Base-by-base conservation (phyloP, 1,140 invertebrate genomes). In the Atta texana region DNA sequence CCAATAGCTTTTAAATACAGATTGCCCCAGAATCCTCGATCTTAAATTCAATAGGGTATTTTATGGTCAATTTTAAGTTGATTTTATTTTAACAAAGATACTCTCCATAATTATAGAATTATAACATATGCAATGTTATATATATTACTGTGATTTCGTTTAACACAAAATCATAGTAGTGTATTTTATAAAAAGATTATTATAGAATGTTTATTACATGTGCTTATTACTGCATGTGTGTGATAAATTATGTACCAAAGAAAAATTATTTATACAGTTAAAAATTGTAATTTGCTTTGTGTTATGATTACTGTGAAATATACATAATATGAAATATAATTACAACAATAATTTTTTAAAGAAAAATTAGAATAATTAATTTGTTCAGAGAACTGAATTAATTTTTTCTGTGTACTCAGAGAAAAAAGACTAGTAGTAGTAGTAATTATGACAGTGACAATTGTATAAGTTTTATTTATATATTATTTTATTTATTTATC, bases 21-120 rank as follows among this genome's bases (percentile, higher is more conserved):
- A n/a, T n/a, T 14, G 21, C 5, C 7, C 51, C 49, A 71, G 49
- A 81, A 71, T 55, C 49, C 21, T 16, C 77, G 64, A 74, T 84
- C 18, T 21, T 63, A 34, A 74, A 21, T 51, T 39, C 57, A 74
- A 61, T 44, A 39, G 18, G 10, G 21, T 12, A 49, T 34, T 82
- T 2, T 49, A 49, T 18, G 2, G 24, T n/a, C 49, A 1, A 51
- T 74, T 34, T 49, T 5, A 1, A 49, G 4, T n/a, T 34, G 31
- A 61, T 55, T 61, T 49, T 51, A n/a, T 34, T 18, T 8, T 18
- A 2, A 63, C 3, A n/a, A 3, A 57, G 24, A 72, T 34, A 10
- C 21, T 8, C 34, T 8, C 16, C 39, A 44, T 44, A 44, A 44
- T 44, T 44, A 44, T 44, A 7, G 39, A 44, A 44, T 44, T 44